These are phyloP conservation scores for Sebastes alutus DNA, from an alignment of 2,797 vertebrate species.

Conservation along the genomic window DNA sequence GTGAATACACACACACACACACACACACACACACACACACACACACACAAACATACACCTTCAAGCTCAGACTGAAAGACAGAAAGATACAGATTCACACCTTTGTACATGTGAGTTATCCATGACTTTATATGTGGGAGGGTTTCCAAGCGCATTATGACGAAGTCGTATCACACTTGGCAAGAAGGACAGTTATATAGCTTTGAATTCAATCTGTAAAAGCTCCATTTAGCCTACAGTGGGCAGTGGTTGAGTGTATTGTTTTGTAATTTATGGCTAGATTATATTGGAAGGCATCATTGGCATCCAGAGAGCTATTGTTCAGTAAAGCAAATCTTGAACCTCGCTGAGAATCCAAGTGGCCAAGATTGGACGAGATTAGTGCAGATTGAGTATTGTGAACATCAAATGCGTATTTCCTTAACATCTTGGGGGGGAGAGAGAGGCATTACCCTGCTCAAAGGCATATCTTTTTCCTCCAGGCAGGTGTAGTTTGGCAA, in stretches of 20 bases:
- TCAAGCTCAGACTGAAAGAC: not conserved
- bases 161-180: constrained; percentile 17
- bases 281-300: constrained; percentile 24
- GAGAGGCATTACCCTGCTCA: constrained; percentile 61
- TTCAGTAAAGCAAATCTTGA: constrained; percentile 57
- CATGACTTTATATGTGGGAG: constrained; percentile 5
- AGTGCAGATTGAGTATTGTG: constrained; percentile 53
- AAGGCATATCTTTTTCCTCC: constrained; percentile 72
- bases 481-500: constrained; percentile 76
- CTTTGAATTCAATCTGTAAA: constrained; percentile 36
- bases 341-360: constrained; percentile 37
- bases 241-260: constrained; percentile 31
- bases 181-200: constrained; percentile 4
- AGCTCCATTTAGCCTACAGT: not conserved
- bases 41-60: not conserved
- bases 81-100: not conserved
- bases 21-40: not conserved
- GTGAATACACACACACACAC: not conserved
- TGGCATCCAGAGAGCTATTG: constrained; percentile 48
- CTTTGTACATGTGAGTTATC: not conserved
- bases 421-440: constrained; percentile 56
- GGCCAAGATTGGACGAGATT: constrained; percentile 46
- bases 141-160: constrained; percentile 28
- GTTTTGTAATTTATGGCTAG: constrained; percentile 52
- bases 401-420: constrained; percentile 69